These are phyloP conservation scores for Pseudoips prasinana DNA, from an alignment of 2,888 invertebrate species.

Conservation along the genomic window DNA sequence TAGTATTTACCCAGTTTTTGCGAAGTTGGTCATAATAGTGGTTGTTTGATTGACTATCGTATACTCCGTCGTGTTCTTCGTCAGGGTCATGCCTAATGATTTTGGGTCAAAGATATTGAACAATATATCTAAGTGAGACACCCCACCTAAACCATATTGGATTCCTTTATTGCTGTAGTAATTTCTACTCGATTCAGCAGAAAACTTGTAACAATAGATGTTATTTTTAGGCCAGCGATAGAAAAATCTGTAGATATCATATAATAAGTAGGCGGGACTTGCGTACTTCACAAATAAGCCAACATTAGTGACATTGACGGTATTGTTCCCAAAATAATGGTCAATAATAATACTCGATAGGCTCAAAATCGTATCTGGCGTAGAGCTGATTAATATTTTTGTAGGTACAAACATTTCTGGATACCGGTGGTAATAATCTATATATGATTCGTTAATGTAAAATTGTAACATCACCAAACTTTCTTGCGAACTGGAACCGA, in stretches of 20 bases:
- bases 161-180: background rate
- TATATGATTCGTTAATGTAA: background rate
- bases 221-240: constrained; percentile 1
- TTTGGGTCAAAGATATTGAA: background rate
- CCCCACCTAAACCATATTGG: background rate
- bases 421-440: background rate
- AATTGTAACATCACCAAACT: background rate
- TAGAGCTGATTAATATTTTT: constrained; percentile 10
- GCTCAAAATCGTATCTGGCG: constrained; percentile 27
- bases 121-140: background rate
- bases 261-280: constrained; percentile 24
- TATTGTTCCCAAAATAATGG: constrained; percentile 41
- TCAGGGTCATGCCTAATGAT: background rate
- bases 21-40: background rate
- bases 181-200: background rate
- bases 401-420: constrained; percentile 12
- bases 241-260: constrained; percentile 7
- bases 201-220: background rate
- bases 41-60: background rate
- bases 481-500: constrained; percentile 2
- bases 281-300: constrained; percentile 35
- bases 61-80: background rate
- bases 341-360: constrained; percentile 38
- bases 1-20: background rate
- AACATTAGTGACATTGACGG: constrained; percentile 24